Conservation (phyloP, 1,140 invertebrate species). For the Listronotus oregonensis region DNA sequence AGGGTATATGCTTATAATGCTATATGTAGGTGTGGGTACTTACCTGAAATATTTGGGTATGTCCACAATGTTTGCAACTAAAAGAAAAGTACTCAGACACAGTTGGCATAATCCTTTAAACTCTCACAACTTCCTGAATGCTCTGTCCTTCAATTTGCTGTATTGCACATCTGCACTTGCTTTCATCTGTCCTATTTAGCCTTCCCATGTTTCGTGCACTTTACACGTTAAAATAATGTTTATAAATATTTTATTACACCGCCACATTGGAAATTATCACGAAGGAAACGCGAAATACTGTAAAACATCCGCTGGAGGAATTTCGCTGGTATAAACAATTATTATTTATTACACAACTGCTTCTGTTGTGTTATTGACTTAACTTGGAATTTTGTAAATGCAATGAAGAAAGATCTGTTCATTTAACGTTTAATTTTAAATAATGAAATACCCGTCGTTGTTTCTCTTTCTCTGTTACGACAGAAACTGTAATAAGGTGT, state of each 20-base stretch:
- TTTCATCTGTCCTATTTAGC: not conserved
- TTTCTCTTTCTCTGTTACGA: slow-evolving; percentile 15
- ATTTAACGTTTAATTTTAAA: not conserved
- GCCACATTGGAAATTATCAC: slow-evolving; percentile 9
- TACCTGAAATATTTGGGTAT: slow-evolving; percentile 26
- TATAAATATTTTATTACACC: not conserved
- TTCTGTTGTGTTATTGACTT: not conserved
- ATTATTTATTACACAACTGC: no score
- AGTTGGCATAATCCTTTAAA: slow-evolving; percentile 1
- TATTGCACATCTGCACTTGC: slow-evolving; percentile 11
- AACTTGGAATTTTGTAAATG: not conserved
- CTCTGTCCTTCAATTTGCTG: slow-evolving; percentile 15
- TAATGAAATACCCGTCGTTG: not conserved
- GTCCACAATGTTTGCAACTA: slow-evolving; percentile 25
- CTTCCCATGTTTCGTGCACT: slow-evolving; percentile 7
- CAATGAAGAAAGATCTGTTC: not conserved
- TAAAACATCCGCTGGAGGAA: no score
- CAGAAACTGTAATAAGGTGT: not conserved
- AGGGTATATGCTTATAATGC: no score
- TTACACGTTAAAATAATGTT: not conserved
- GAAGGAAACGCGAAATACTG: slow-evolving; percentile 14
- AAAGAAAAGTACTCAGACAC: slow-evolving; percentile 20
- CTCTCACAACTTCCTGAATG: slow-evolving; percentile 13
- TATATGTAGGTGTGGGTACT: no score
- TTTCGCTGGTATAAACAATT: no score